Conservation (phyloP, 2,113 vertebrate species). For the Carettochelys insculpta region DNA sequence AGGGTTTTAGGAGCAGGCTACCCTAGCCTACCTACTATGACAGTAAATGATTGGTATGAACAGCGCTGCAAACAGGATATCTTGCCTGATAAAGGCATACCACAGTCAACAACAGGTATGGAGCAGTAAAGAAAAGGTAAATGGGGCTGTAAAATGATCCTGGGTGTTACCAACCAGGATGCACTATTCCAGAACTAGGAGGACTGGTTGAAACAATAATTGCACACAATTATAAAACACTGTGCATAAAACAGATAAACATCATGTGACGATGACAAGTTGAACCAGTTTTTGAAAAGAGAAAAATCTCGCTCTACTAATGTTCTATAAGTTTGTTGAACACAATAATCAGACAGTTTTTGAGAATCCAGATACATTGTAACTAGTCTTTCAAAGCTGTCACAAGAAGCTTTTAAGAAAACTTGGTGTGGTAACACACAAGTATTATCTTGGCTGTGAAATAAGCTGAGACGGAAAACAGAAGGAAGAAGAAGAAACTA, state of each 20-base stretch:
- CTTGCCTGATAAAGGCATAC: conserved; percentile 80
- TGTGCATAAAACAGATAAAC: background rate
- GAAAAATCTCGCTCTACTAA: background rate
- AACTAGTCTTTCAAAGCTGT: background rate
- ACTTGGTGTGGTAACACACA: background rate
- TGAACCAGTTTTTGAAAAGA: background rate
- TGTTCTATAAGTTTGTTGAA: background rate
- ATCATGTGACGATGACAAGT: background rate
- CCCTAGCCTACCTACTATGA: conserved; percentile 91
- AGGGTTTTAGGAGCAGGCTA: conserved; percentile 95
- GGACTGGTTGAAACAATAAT: background rate
- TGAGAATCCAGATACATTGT: background rate
- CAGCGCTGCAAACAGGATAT: conserved; percentile 79
- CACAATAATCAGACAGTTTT: background rate
- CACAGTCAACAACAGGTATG: conserved; percentile 73
- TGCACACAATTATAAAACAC: background rate
- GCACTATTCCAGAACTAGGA: background rate
- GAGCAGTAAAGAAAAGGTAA: background rate
- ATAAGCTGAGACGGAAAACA: background rate
- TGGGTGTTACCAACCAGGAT: background rate
- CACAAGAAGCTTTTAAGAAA: background rate
- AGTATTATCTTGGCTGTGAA: background rate
- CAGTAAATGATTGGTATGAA: conserved; percentile 96
- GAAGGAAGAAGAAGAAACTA: background rate
- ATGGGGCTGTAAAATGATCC: background rate